Conservation (phyloP, 2,113 vertebrate species). For the Brachirus orientalis region DNA sequence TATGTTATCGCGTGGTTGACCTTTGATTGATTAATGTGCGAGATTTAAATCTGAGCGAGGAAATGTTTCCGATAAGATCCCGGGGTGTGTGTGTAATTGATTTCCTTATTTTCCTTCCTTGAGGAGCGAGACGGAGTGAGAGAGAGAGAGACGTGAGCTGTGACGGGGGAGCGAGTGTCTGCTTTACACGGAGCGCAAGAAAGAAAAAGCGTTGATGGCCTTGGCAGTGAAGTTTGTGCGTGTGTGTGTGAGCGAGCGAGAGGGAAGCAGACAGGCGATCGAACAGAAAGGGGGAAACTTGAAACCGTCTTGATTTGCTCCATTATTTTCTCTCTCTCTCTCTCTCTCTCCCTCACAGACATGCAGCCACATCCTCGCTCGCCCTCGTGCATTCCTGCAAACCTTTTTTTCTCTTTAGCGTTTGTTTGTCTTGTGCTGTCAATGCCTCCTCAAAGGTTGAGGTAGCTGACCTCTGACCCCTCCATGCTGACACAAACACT, state of each 20-base stretch:
- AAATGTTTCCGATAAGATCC: no score
- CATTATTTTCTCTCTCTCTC: slow-evolving; percentile 48
- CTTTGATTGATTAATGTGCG: no score
- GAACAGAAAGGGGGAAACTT: slow-evolving; percentile 60
- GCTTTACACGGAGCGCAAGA: slow-evolving; percentile 1
- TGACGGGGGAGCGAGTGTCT: slow-evolving; percentile 18
- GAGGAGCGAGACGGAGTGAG: no score
- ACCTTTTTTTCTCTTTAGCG: no score
- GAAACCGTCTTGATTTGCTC: slow-evolving; percentile 61
- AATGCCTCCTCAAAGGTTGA: no score
- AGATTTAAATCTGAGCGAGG: no score
- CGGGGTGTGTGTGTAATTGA: no score
- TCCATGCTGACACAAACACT: background rate
- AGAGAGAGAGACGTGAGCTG: no score
- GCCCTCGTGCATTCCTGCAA: background rate
- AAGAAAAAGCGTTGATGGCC: slow-evolving; percentile 31
- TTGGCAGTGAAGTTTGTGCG: slow-evolving; percentile 41
- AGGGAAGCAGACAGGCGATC: slow-evolving; percentile 11
- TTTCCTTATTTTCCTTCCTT: no score
- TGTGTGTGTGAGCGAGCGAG: slow-evolving; percentile 6
- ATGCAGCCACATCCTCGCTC: slow-evolving; percentile 37
- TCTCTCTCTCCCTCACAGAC: slow-evolving; percentile 42
- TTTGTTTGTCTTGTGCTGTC: background rate
- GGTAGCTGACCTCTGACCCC: slow-evolving; percentile 10
- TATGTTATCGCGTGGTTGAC: no score